Evolutionary conservation across 2,113 vertebrate species (phyloP), one percentile per base, ranked within the genome.

Genomic region (Nanorana parkeri): DNA sequence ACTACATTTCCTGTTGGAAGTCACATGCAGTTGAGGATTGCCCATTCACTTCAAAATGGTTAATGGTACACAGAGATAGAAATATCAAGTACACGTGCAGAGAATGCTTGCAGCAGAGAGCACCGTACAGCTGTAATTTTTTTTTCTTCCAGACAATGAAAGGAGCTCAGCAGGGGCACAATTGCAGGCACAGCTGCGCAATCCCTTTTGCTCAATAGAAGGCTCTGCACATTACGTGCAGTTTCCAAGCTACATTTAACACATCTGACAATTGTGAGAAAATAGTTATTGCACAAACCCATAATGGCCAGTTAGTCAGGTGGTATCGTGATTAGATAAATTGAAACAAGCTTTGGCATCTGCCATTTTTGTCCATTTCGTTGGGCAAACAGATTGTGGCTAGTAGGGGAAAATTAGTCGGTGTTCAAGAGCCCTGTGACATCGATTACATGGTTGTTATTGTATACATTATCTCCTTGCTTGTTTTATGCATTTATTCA

Each of bases 301-400:
- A 93, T 92, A 91, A 93, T 94, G 92, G 92, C 90, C 93, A 94
- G 94, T 95, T 94, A 95, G 91, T 93, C 92, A 94, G 92, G 92
- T 94, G 94, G 91, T 93, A 92, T 94, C 92, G 92, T 94, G 94
- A 94, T 94, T 95, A 93, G 92, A 94, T 94, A 94, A 94, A 94
- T 94, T 93, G 92, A 93, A 94, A 93, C 90, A 93, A 94, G 87
- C 91, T 89, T 89, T 89, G 90, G 91, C 92, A 92, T 91, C 90
- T 93, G 91, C 92, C 91, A 92, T 92, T 90, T 92, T 92, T 87
- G 88, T 85, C 88, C 86, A 89, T 88, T 88, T 87, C 89, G 90
- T 87, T 86, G 29, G 21, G 66, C 61, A 75, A 54, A 60, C 66
- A 60, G 69, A 56, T 66, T 81, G 60, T 63, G 61, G 36, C 32